Evolutionary conservation across 2,113 vertebrate genomes (phyloP), one percentile per base, ranked within the genome.

Genomic region (Gymnocephalus cernua): DNA sequence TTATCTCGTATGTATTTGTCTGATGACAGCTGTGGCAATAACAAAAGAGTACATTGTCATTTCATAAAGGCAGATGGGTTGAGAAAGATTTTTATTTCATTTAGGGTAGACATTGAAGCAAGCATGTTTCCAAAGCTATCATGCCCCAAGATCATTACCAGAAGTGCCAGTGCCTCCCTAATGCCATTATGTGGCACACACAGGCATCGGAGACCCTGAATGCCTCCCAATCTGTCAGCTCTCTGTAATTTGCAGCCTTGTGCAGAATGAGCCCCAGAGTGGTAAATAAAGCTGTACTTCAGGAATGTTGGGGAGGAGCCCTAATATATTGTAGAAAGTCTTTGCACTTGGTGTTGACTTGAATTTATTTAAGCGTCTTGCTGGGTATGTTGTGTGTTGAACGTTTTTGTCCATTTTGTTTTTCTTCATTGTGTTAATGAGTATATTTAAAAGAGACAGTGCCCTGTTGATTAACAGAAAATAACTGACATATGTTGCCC

Each of bases 221-320:
- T 59, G 5, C 75, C 69, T 71, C 74, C 73, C 70, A 35, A n/a
- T 87, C 88, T 85, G 77, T 87, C 82, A 82, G 44, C 76, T 62
- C 59, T 67, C 51, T 80, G 80, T 79, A 77, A 67, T 90, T 83
- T 88, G 67, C 82, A 81, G 81, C 53, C 6, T 29, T 27, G 41
- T 38, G 72, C 57, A 72, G 70, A 67, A 54, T 11, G 21, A 78
- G 47, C 18, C 76, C 65, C 73, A n/a, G 65, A 54, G 83, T 47
- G 1, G 61, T 80, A 86, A 88, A 85, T 86, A 86, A 71, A 82
- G 88, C 66, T 47, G n/a, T 11, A 38, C 56, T 67, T 62, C 62
- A 80, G 86, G 86, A 92, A 92, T 88, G 88, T 75, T 2, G 0
- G 68, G 86, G 77, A 61, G 88, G 86, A 77, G 80, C 51, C 19